These are phyloP conservation scores for Mormyrops attenuatus DNA, from an alignment of 2,797 vertebrate species.

Conservation along the genomic window DNA sequence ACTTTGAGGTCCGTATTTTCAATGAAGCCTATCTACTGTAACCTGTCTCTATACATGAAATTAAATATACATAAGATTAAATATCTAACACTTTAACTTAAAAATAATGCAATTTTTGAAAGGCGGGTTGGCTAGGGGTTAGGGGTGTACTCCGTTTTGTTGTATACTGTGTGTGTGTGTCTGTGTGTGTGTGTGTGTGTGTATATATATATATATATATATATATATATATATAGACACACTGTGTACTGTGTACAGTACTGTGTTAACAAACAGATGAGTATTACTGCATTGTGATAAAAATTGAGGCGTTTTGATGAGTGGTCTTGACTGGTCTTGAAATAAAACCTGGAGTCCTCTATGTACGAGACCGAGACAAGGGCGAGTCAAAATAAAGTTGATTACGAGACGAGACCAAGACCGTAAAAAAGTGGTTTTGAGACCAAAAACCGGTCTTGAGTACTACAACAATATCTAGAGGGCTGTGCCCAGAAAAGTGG, in stretches of 20 bases:
- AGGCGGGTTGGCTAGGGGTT: too few species aligned
- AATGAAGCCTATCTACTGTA: not conserved
- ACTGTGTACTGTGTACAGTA: too few species aligned
- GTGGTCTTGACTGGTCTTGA: not conserved
- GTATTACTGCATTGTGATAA: not conserved
- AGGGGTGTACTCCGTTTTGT: too few species aligned
- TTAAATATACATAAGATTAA: too few species aligned
- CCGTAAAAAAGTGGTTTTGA: not conserved
- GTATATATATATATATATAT: too few species aligned
- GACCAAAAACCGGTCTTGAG: not conserved
- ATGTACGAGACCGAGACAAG: not conserved
- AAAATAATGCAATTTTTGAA: not conserved
- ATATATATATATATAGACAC: too few species aligned
- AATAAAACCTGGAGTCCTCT: not conserved
- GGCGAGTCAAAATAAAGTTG: not conserved
- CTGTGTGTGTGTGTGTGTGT: too few species aligned
- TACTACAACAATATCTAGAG: not conserved
- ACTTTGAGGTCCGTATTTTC: not conserved
- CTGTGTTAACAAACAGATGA: not conserved
- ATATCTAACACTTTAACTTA: not conserved
- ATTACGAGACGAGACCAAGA: not conserved
- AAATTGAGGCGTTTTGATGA: not conserved
- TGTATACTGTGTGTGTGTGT: too few species aligned
- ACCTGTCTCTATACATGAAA: not conserved
- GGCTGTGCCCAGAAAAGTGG: not conserved